These are phyloP conservation scores for Macrobrachium rosenbergii DNA, from an alignment of 1,140 invertebrate genomes.

Conservation along the genomic window DNA sequence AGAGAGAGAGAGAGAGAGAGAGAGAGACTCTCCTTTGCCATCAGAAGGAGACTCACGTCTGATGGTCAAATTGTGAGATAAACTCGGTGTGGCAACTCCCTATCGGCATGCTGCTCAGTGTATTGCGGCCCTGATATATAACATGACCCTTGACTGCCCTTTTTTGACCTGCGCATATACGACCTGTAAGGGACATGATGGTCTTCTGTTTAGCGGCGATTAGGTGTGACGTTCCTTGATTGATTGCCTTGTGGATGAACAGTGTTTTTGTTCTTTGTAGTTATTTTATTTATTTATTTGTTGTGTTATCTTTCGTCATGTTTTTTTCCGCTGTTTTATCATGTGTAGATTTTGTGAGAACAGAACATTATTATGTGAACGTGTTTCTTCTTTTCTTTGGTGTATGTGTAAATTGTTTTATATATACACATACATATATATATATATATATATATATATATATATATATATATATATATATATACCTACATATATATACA, in stretches of 20 bases:
- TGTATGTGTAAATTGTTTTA: slow-evolving; percentile 15
- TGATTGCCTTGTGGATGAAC: too few relatives aligned
- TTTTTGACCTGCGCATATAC: too few relatives aligned
- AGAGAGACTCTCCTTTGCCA: not conserved
- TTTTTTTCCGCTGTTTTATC: too few relatives aligned
- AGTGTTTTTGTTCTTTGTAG: too few relatives aligned
- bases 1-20: not conserved
- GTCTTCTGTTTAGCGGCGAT: too few relatives aligned
- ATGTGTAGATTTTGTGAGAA: too few relatives aligned
- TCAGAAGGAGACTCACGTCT: slow-evolving; percentile 51
- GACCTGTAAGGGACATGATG: too few relatives aligned
- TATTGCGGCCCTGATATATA: slow-evolving; percentile 30
- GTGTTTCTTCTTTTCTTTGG: not conserved
- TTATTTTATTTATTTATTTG: too few relatives aligned
- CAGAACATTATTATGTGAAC: not conserved
- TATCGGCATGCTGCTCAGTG: slow-evolving; percentile 21
- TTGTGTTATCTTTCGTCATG: too few relatives aligned
- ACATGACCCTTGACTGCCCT: slow-evolving; percentile 21
- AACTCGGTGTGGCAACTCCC: slow-evolving; percentile 36
- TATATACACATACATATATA: slow-evolving; percentile 23
- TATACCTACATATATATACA: not conserved
- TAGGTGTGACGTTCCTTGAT: too few relatives aligned
- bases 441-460: slow-evolving; percentile 4
- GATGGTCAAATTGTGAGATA: slow-evolving; percentile 56
- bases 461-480: slow-evolving; percentile 19